Conservation (phyloP, 2,113 vertebrate species). For the Dipodomys ordii region DNA sequence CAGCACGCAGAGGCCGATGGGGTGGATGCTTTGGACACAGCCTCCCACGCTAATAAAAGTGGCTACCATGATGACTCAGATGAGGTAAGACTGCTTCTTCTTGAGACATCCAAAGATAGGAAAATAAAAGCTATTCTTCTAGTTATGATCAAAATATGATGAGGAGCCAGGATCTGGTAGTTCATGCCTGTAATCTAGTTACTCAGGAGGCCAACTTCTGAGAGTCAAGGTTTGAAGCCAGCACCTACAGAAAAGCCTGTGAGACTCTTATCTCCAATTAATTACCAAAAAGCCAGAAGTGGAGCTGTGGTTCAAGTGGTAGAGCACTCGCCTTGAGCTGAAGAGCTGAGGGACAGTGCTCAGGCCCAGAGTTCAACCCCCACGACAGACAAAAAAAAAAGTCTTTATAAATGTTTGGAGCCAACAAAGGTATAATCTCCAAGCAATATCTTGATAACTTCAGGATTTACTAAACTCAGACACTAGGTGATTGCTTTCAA, state of each 20-base stretch:
- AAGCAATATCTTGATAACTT: background rate
- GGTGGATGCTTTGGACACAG: constrained; percentile 88
- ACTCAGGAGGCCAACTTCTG: no score
- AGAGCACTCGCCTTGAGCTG: no score
- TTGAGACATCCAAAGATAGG: background rate
- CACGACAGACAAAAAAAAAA: background rate
- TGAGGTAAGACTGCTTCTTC: constrained; percentile 87
- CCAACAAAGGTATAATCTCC: background rate
- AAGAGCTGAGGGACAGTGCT: no score
- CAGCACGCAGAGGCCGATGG: constrained; percentile 92
- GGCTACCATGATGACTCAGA: constrained; percentile 96
- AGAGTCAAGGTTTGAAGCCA: no score
- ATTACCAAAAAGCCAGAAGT: no score
- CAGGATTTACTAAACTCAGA: background rate
- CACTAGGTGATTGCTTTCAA: background rate
- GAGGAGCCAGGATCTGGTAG: background rate
- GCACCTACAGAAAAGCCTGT: no score
- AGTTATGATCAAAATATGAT: background rate
- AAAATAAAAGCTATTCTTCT: background rate
- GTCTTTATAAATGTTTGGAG: background rate
- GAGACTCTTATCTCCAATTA: no score
- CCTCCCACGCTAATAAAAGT: constrained; percentile 81
- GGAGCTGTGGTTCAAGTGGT: no score
- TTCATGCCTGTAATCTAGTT: no score
- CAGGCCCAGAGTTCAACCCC: no score